Evolutionary conservation across 2,113 vertebrate genomes (phyloP).

Genomic region (Oncorhynchus clarkii): DNA sequence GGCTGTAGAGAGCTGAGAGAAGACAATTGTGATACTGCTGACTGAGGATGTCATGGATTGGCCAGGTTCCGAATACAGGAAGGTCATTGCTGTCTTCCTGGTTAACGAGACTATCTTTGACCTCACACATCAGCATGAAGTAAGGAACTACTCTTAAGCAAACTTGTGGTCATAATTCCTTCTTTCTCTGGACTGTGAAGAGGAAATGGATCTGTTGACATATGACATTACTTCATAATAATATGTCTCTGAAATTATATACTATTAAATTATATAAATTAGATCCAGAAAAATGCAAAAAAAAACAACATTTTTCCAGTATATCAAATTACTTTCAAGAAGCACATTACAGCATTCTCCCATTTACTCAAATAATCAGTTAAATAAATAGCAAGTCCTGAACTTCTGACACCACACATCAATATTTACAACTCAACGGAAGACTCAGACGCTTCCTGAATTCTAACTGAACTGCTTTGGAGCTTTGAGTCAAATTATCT

Average conservation of each 20-base stretch:
- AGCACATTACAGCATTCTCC: background rate
- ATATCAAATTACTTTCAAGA: background rate
- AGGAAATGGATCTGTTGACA: background rate
- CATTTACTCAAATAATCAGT: background rate
- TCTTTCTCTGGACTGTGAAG: background rate
- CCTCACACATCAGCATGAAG: background rate
- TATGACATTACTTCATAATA: background rate
- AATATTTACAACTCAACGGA: slow-evolving; percentile 3
- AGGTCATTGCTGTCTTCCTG: background rate
- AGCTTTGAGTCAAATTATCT: background rate
- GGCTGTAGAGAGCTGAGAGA: background rate
- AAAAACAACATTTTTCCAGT: background rate
- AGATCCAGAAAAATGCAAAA: background rate
- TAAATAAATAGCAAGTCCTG: background rate
- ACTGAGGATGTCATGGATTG: too few relatives aligned
- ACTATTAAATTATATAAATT: background rate
- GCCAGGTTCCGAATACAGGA: background rate
- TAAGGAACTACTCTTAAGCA: background rate
- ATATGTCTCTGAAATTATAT: background rate
- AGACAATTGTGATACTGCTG: background rate
- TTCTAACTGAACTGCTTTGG: background rate
- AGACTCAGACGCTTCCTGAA: background rate
- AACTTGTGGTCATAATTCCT: background rate
- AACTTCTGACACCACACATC: background rate
- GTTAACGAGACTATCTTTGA: background rate